Conservation (phyloP, 2,888 invertebrate species). For the Chloromyia formosa region DNA sequence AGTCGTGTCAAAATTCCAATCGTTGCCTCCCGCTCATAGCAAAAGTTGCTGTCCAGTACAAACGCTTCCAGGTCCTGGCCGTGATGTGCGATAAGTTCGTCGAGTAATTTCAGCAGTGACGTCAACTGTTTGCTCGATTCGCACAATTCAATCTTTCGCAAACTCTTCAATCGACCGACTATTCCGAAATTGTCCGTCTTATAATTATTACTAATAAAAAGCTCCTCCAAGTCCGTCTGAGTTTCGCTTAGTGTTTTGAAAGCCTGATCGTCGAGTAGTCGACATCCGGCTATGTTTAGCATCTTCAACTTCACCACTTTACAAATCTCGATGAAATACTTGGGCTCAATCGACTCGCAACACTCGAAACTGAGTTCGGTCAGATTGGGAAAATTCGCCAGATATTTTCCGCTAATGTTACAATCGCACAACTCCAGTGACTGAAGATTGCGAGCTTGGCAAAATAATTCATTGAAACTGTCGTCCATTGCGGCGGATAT, state of each 20-base stretch:
- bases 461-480: conserved; percentile 7
- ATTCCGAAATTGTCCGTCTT: neutral
- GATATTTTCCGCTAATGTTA: conserved; percentile 25
- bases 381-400: conserved; percentile 10
- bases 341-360: conserved; percentile 10
- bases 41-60: conserved; percentile 18
- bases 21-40: conserved; percentile 18
- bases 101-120: neutral
- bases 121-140: conserved; percentile 16
- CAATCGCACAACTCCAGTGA: neutral
- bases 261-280: conserved; percentile 1
- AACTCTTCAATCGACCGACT: conserved; percentile 6
- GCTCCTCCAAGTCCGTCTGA: conserved; percentile 13
- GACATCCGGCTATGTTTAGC: conserved; percentile 21
- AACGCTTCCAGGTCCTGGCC: neutral
- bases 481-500: conserved; percentile 21
- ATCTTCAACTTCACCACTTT: conserved; percentile 14
- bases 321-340: conserved; percentile 22
- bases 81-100: conserved; percentile 6
- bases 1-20: neutral
- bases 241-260: conserved; percentile 6
- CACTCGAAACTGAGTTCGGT: conserved; percentile 22
- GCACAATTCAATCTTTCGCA: conserved; percentile 26
- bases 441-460: neutral
- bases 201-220: conserved; percentile 13